These are phyloP conservation scores for Xenentodon cancila DNA, from an alignment of 2,797 vertebrate genomes.

Conservation along the genomic window DNA sequence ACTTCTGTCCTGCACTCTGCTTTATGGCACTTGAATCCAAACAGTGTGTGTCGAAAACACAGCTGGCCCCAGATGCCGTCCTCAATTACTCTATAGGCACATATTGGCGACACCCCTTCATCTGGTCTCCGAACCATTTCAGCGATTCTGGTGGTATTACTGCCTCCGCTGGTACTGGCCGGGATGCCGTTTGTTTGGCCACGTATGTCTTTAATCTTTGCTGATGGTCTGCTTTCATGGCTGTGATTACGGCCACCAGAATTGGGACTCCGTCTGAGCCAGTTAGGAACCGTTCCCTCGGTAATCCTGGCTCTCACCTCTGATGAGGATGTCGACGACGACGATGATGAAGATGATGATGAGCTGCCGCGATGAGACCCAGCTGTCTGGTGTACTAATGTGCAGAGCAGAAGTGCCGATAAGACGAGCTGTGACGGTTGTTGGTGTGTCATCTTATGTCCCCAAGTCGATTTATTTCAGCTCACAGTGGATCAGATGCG, in stretches of 20 bases:
- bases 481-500: conserved; percentile 60
- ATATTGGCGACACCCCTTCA: conserved; percentile 72
- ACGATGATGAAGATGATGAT: conserved; percentile 22
- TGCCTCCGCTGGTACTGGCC: conserved; percentile 43
- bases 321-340: conserved; percentile 34
- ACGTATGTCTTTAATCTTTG: conserved; percentile 46
- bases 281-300: conserved; percentile 25
- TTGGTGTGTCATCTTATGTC: conserved; percentile 70
- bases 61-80: conserved; percentile 78
- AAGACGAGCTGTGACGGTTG: conserved; percentile 65
- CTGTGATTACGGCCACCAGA: neutral
- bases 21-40: conserved; percentile 83
- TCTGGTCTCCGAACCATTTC: conserved; percentile 34
- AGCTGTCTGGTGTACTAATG: conserved; percentile 53
- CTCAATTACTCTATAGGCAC: conserved; percentile 89
- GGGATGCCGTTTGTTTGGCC: conserved; percentile 22
- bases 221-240: conserved; percentile 32
- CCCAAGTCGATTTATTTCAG: conserved; percentile 35
- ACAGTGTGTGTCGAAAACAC: conserved; percentile 87
- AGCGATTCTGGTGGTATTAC: conserved; percentile 47
- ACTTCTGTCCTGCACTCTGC: conserved; percentile 83
- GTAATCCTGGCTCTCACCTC: conserved; percentile 39
- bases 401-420: conserved; percentile 71
- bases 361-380: conserved; percentile 42
- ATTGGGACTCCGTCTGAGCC: conserved; percentile 28